These are phyloP conservation scores for Stegostoma tigrinum DNA, from an alignment of 2,113 vertebrate genomes.

Conservation along the genomic window DNA sequence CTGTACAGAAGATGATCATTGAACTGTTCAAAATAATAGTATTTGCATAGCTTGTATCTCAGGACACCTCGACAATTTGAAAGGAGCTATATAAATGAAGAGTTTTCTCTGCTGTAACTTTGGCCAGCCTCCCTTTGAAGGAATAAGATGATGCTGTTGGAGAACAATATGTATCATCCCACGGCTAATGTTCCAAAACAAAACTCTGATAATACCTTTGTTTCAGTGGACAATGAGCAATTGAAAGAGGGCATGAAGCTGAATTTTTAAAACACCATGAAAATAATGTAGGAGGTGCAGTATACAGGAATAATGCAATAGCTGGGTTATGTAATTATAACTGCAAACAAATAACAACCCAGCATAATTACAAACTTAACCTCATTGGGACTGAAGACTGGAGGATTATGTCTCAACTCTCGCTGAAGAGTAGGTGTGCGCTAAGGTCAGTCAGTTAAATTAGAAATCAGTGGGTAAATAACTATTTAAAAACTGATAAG, in stretches of 20 bases:
- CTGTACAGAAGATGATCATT: neutral
- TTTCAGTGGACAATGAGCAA: constrained; percentile 13
- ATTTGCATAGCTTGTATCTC: neutral
- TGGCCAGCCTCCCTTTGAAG: neutral
- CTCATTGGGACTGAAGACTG: neutral
- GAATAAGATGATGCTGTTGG: neutral
- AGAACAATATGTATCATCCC: neutral
- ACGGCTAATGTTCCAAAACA: neutral
- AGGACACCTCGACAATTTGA: too few relatives aligned
- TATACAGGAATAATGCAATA: too few relatives aligned
- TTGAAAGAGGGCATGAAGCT: neutral
- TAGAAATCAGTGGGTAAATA: neutral
- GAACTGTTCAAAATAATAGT: neutral
- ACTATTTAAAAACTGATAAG: neutral
- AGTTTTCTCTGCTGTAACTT: neutral
- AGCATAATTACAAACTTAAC: neutral
- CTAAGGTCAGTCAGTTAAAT: neutral
- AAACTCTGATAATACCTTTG: neutral
- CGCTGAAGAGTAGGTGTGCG: neutral
- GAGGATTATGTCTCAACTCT: neutral
- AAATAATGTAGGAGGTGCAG: neutral
- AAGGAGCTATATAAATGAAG: neutral
- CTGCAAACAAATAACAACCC: neutral
- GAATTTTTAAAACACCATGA: neutral
- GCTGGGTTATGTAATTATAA: neutral